Evolutionary conservation across 1,140 invertebrate species (phyloP), one percentile per base, ranked within the genome.

Genomic region (Calosoma granatense): DNA sequence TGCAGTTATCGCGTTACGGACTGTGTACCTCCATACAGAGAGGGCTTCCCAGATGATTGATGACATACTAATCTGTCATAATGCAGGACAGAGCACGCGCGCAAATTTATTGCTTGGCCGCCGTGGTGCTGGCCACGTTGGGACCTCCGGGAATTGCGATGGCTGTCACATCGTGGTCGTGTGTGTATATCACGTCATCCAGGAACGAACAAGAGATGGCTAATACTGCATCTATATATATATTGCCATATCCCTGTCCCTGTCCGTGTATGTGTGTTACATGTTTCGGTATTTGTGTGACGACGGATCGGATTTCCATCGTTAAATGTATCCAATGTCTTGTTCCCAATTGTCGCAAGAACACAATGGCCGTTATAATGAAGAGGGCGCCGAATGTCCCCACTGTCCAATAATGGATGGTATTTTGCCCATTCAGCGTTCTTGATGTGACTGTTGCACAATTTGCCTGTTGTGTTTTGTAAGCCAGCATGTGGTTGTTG

Each of bases 31-130:
- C 26, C n/a, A n/a, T n/a, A n/a, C n/a, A n/a, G n/a, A n/a, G n/a
- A n/a, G n/a, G n/a, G n/a, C n/a, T n/a, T n/a, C n/a, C n/a, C n/a
- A n/a, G n/a, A n/a, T 67, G 68, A 70, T 70, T 70, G 67, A 70
- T 70, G 68, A 67, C 61, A 63, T 68, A 66, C 65, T 70, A 70
- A 70, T 70, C 65, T 68, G 67, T 70, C 68, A 70, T 63, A 63
- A 65, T 61, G 63, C 60, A 60, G 66, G 64, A 64, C 65, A 66
- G 61, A 51, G 63, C 63, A 65, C 59, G 62, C 60, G 60, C 61
- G 62, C 60, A 64, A 67, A 69, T 69, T 69, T 69, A 69, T 67
- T 61, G 62, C 59, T 55, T 60, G 57, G 59, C 60, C 51, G 51
- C 54, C 53, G 15, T n/a, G 15, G 39, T 20, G 15, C 36, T 41